phyloP scores from a whole-genome alignment of 2,113 vertebrate genomes.

The Macroglossus sobrinus region DNA sequence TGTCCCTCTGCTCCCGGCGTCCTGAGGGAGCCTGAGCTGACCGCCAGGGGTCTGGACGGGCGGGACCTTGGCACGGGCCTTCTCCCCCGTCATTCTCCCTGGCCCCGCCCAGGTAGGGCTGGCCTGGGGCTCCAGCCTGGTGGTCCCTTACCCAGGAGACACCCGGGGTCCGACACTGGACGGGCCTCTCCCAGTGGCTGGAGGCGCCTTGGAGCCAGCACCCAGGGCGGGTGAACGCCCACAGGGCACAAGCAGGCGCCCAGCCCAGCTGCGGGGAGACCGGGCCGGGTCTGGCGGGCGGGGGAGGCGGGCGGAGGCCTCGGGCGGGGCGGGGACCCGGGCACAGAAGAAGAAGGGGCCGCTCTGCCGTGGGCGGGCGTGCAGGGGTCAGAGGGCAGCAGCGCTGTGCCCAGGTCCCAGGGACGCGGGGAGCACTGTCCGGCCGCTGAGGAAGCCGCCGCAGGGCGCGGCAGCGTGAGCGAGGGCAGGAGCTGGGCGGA shows the following conservation, averaged over 20 bases:
- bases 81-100: accelerated
- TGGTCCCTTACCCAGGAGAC: too few relatives aligned
- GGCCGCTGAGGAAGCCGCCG: background rate
- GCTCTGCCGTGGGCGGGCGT: background rate
- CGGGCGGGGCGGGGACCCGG: too few relatives aligned
- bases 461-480: background rate
- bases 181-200: background rate
- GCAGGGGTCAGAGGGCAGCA: background rate
- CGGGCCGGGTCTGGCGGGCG: background rate
- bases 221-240: background rate
- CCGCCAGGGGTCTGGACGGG: background rate
- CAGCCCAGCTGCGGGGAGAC: background rate
- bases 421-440: accelerated
- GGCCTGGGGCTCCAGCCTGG: background rate
- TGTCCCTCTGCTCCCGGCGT: too few relatives aligned
- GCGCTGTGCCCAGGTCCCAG: accelerated
- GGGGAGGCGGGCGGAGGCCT: background rate
- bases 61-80: accelerated
- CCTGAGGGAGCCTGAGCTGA: background rate
- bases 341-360: background rate
- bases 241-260: background rate
- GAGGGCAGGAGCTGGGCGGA: too few relatives aligned
- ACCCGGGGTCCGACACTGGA: accelerated
- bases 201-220: accelerated
- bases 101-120: background rate